phyloP scores from a whole-genome alignment of 2,113 vertebrate species.

The Calypte anna region DNA sequence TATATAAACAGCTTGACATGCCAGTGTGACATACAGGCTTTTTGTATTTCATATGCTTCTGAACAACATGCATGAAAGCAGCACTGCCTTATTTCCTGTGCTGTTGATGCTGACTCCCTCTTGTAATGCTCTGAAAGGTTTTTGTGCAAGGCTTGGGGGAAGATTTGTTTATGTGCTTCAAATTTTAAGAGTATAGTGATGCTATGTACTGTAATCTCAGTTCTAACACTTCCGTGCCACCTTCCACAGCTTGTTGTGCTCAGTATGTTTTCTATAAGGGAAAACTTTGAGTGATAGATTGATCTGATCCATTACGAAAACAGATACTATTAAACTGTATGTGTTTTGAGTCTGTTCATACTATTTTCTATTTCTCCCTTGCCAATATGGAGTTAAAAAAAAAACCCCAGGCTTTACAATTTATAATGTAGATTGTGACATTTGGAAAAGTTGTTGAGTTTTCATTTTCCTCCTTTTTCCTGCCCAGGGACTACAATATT shows the following conservation, averaged over 20 bases:
- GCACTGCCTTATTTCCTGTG: not conserved
- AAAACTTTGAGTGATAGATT: not conserved
- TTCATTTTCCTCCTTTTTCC: slow-evolving; percentile 5
- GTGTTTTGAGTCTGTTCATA: not conserved
- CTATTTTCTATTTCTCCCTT: not conserved
- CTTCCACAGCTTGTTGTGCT: not conserved
- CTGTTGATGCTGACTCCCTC: not conserved
- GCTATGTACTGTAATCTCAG: not conserved
- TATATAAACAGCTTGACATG: not conserved
- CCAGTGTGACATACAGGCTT: accelerated
- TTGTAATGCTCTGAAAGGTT: not conserved
- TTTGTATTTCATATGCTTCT: not conserved
- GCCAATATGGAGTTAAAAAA: not conserved
- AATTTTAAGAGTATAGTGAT: not conserved
- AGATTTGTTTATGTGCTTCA: not conserved
- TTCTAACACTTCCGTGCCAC: accelerated
- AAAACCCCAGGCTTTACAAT: not conserved
- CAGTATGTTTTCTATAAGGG: not conserved
- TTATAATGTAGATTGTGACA: not conserved
- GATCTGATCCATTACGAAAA: not conserved
- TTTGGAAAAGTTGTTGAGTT: not conserved
- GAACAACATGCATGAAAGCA: not conserved
- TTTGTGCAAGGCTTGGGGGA: not conserved
- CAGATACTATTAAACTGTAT: not conserved
- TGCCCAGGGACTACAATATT: not conserved